Percentiles rank a stretch among this genome's conserved stretches.
These are phyloP conservation scores for Chaetops frenatus DNA, from an alignment of 2,113 vertebrate genomes.

Conservation along the genomic window DNA sequence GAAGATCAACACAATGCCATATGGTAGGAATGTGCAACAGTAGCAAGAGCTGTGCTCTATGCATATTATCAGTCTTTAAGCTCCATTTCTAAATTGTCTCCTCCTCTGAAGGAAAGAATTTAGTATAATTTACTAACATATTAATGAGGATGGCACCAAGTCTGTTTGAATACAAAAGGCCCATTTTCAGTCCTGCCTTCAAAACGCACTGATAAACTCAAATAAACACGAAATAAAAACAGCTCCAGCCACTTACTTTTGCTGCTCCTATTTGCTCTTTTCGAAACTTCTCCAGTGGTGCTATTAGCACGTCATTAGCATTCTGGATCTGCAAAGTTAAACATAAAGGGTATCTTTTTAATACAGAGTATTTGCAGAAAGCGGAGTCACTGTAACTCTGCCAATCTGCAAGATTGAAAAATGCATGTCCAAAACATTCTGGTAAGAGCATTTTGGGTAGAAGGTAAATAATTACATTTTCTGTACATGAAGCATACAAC, in stretches of 20 bases:
- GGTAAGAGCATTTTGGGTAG: not conserved
- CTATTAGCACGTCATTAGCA: constrained; percentile 94
- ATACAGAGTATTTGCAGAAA: not conserved
- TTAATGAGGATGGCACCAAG: not conserved
- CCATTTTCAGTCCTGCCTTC: not conserved
- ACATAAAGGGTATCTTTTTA: constrained; percentile 36
- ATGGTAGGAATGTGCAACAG: not conserved
- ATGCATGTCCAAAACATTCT: not conserved
- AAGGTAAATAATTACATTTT: not conserved
- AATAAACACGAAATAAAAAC: constrained; percentile 3
- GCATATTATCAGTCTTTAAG: not conserved
- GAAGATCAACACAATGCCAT: not conserved
- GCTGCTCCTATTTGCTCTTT: constrained; percentile 97
- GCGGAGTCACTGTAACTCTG: not conserved
- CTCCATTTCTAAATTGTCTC: not conserved
- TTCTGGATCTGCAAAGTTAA: constrained; percentile 91
- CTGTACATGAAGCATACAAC: not conserved
- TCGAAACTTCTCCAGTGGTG: constrained; percentile 92
- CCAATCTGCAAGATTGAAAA: not conserved
- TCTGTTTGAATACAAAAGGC: not conserved
- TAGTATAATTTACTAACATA: not conserved
- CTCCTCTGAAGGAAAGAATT: not conserved
- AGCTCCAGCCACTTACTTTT: constrained; percentile 82
- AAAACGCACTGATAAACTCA: not conserved
- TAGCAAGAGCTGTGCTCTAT: not conserved